Base-by-base conservation (phyloP, 2,888 invertebrate genomes). In the Lamproptera curius region DNA sequence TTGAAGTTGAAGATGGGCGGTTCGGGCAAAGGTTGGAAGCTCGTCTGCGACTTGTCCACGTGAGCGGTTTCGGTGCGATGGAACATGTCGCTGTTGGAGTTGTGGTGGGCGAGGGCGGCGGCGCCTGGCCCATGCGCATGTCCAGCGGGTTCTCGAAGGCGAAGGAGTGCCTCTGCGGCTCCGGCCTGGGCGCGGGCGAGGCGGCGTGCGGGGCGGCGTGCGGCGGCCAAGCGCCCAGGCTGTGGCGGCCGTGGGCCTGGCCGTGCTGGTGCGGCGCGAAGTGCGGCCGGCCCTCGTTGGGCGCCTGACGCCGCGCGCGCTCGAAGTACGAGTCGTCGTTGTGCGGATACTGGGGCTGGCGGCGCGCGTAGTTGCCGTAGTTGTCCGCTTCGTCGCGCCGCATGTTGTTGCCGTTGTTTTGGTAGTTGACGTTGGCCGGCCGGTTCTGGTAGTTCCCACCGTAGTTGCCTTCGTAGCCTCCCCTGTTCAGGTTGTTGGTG, bases 21-120 rank as follows among this genome's bases (percentile, higher is more conserved):
- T 55, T 73, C 73, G 0, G 76, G 73, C 16, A 77, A 63, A 37
- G 55, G 36, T 36, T 57, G 63, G 50, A 57, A 57, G 46, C 53
- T 41, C 13, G 66, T 54, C 26, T 58, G 59, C 9, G 56, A 52
- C 15, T 57, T 54, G 9, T 51, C 55, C 3, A 50, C 47, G 38
- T 55, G 76, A 1, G 83, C 2, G 28, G 9, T 81, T 63, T 91
- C 91, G 36, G 91, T 90, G 55, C 92, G 91, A 53, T 90, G 90
- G 60, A 91, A 92, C 55, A 91, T 89, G 58, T 92, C 91, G 31
- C 90, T 79, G n/a, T 40, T 38, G 2, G 36, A 16, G 38, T 52
- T 91, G 90, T 1, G 83, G 81, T 13, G 83, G 3, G 54, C 28
- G 26, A 46, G 42, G 48, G 20, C 1, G 51, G 51, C 1, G 58